Base-by-base conservation (phyloP, 1,140 invertebrate genomes). In the Dendroctonus ponderosae region DNA sequence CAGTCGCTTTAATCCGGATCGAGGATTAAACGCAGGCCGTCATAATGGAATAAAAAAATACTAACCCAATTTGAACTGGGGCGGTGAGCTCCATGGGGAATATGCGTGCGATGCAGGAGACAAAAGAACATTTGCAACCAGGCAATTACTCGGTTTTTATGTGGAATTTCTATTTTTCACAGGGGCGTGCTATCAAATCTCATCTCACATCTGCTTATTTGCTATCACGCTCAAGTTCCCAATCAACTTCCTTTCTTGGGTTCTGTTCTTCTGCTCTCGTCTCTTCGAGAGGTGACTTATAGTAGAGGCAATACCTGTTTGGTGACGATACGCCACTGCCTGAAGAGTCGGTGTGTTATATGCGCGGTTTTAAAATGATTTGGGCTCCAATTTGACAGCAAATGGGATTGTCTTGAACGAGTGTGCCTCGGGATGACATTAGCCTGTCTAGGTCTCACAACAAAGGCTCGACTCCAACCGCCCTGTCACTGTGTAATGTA, bases 401-500 rank as follows among this genome's bases (percentile, higher is more conserved):
- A 75, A 75, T 75, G 74, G 72, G 74, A 75, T 75, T 75, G 74
- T 75, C 74, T 75, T 74, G 70, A 73, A 71, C 71, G 73, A 76
- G 67, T 73, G 75, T 67, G 74, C 75, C 75, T 72, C 70, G 53
- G 75, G 75, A 76, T 76, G 75, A 76, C 73, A 76, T 76, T 76
- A 76, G 75, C 73, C 72, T 72, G 75, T 76, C 75, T 76, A 74
- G 73, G 71, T 75, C 72, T 64, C 70, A 72, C 66, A 71, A 76
- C 73, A 76, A 73, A 74, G 68, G 68, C 67, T 70, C 62, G 63
- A 62, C 64, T 61, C 70, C 74, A 75, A 70, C 75, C 75, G 73
- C 72, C 75, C 71, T 76, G 73, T 76, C 75, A 76, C 75, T 75
- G 72, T 68, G 70, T 76, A 76, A 76, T 76, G 71, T 76, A 76